A percentile compares a stretch with the other conserved stretches of the same genome.
Conservation (phyloP, 64 coral and sea anemone genomes). For the Dendronephthya gigantea region DNA sequence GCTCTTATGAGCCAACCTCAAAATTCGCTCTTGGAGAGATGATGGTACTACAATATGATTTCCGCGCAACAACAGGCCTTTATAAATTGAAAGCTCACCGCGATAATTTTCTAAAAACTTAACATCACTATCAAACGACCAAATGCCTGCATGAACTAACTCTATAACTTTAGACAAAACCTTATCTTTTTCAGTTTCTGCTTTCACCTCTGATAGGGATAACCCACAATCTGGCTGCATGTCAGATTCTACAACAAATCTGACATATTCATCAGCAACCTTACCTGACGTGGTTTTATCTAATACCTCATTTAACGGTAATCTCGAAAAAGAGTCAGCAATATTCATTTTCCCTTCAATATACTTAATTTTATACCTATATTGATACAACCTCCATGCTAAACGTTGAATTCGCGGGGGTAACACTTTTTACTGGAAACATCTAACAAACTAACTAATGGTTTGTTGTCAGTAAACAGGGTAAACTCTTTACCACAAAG, state of each 20-base stretch:
- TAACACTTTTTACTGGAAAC: background rate
- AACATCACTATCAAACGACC: background rate
- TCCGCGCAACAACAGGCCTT: constrained; percentile 24
- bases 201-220: constrained; percentile 18
- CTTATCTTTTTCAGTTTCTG: background rate
- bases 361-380: constrained; percentile 19
- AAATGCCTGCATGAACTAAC: constrained; percentile 10
- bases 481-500: constrained; percentile 24
- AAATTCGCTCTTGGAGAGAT: constrained; percentile 28
- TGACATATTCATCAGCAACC: constrained; percentile 17
- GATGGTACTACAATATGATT: constrained; percentile 32
- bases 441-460: constrained; percentile 8
- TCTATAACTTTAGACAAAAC: background rate
- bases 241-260: constrained; percentile 18
- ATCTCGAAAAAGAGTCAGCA: constrained; percentile 23
- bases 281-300: background rate
- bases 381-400: constrained; percentile 18
- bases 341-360: constrained; percentile 20
- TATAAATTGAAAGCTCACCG: constrained; percentile 29
- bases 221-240: background rate
- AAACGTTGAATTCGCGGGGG: background rate
- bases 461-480: constrained; percentile 24
- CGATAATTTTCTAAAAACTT: background rate
- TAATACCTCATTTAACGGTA: background rate
- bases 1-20: constrained; percentile 26